Evolutionary conservation across 2,888 invertebrate genomes (phyloP), one percentile per base, ranked within the genome.

Genomic region (Thalpophila matura): DNA sequence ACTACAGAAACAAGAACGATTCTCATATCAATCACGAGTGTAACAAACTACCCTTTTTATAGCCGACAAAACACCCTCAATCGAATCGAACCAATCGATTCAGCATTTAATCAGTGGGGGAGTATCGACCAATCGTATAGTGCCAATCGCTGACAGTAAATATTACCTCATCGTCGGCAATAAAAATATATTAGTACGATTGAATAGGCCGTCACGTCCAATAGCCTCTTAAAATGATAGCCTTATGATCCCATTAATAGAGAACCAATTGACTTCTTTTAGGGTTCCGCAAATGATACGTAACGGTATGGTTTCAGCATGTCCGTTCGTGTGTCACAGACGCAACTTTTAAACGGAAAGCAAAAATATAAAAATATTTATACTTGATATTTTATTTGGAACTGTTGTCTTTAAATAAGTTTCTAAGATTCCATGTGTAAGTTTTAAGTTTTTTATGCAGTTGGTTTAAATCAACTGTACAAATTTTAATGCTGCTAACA

Each of bases 131-230:
- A 63, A 61, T 74, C 67, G 58, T 53, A 58, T n/a, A 40, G 42
- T 40, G 47, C 55, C 54, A 43, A 54, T 57, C 60, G 35, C 18
- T 45, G 63, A 54, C 56, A 67, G 57, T 77, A 60, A 74, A 79
- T 66, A 76, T 77, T 74, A 74, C 64, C 70, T 61, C 64, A 70
- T 66, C 22, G 79, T 66, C 22, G 79, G 37, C 56, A 62, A 65
- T 78, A 77, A 78, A 77, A 78, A 65, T 79, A 74, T 77, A 79
- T 78, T 74, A 61, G 65, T 51, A 37, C 26, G 45, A 59, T 53
- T 65, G 22, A 68, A 68, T 58, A 29, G 72, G 50, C 72, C 56
- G 50, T 64, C 63, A 61, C 50, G 57, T 45, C 22, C 22, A 33
- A 73, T 40, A 22, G 54, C 58, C 73, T 54, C 64, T 69, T 66